Evolutionary conservation across 2,888 invertebrate species (phyloP).

Genomic region (Masnerella sp.): DNA sequence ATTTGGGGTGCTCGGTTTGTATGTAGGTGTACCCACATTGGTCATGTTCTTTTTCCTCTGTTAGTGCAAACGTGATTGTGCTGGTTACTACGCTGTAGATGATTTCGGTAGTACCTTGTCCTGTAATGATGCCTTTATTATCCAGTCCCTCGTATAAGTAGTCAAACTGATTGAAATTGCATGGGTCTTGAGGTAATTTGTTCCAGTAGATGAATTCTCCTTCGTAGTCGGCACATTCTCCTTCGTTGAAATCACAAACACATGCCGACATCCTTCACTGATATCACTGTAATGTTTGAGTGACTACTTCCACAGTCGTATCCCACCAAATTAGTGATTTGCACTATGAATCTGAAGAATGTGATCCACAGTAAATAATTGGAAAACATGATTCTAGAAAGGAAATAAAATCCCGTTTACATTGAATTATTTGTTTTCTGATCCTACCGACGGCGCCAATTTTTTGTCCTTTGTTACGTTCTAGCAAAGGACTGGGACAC

Average conservation of each 20-base stretch:
- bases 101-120: neutral
- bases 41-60: neutral
- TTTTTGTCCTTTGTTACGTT: too few relatives aligned
- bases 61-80: neutral
- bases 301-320: too few relatives aligned
- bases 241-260: slow-evolving; percentile 18
- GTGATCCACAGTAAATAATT: too few relatives aligned
- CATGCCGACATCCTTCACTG: too few relatives aligned
- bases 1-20: slow-evolving; percentile 7
- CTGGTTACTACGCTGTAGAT: neutral
- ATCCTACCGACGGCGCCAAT: too few relatives aligned
- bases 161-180: neutral
- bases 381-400: too few relatives aligned
- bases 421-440: too few relatives aligned
- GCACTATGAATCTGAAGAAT: too few relatives aligned
- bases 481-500: too few relatives aligned
- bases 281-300: too few relatives aligned
- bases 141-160: neutral
- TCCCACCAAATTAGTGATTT: too few relatives aligned
- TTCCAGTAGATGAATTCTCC: slow-evolving; percentile 50
- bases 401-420: too few relatives aligned
- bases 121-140: neutral
- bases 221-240: slow-evolving; percentile 40
- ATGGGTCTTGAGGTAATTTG: neutral
- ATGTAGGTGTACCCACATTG: neutral